Evolutionary conservation across 2,888 invertebrate species (phyloP).

Genomic region (Leptopilina syphax): DNA sequence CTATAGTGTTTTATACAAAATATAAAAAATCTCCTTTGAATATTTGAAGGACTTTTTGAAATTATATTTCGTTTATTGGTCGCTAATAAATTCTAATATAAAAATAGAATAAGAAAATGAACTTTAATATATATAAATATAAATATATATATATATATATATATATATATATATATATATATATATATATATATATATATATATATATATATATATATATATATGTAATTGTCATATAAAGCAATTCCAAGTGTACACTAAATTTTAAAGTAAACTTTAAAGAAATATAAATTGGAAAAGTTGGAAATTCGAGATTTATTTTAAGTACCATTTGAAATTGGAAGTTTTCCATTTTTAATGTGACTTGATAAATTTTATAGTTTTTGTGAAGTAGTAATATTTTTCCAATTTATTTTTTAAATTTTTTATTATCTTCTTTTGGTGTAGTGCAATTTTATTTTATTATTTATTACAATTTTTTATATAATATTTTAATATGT

Average conservation of each 20-base stretch:
- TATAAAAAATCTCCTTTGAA: not conserved
- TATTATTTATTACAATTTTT: too few species aligned
- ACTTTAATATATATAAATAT: not conserved
- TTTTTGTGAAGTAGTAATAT: not conserved
- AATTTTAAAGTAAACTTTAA: slow-evolving; percentile 1
- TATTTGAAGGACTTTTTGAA: not conserved
- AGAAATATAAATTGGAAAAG: slow-evolving; percentile 5
- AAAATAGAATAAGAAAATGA: not conserved
- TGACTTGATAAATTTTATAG: not conserved
- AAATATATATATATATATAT: not conserved
- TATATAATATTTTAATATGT: too few species aligned
- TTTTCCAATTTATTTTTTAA: not conserved
- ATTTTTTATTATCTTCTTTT: too few species aligned
- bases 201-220: too few species aligned
- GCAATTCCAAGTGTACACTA: not conserved
- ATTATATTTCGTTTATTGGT: not conserved
- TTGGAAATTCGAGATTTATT: slow-evolving; percentile 4
- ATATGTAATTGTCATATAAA: not conserved
- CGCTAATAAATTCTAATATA: not conserved
- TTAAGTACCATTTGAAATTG: not conserved
- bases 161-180: not conserved
- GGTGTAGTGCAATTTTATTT: too few species aligned
- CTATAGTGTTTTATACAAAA: too few species aligned
- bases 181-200: not conserved
- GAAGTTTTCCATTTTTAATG: slow-evolving; percentile 7